Conservation (phyloP, 2,797 vertebrate species). For the Propithecus deckenii region DNA sequence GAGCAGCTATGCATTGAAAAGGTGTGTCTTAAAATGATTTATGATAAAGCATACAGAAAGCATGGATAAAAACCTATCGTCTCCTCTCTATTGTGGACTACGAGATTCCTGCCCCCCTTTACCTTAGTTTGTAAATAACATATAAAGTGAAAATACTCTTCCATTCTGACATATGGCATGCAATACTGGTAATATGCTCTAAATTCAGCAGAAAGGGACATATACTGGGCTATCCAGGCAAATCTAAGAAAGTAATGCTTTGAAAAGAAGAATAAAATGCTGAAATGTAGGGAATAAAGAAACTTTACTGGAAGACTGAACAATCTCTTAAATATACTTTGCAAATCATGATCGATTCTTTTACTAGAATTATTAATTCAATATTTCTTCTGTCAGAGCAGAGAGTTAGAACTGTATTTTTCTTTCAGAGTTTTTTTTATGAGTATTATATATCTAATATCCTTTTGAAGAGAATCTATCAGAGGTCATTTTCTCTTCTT, state of each 20-base stretch:
- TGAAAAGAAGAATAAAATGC: not conserved
- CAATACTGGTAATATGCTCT: not conserved
- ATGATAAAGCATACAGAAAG: constrained; percentile 37
- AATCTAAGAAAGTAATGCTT: not conserved
- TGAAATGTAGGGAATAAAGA: not conserved
- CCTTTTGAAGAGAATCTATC: not conserved
- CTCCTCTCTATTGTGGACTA: not conserved
- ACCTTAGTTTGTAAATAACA: not conserved
- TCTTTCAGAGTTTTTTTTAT: not conserved
- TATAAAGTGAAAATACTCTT: not conserved
- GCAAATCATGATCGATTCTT: not conserved
- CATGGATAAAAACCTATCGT: not conserved
- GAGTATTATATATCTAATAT: not conserved
- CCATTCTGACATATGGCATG: not conserved
- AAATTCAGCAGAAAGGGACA: constrained; percentile 3
- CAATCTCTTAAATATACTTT: not conserved
- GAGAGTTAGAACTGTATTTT: not conserved
- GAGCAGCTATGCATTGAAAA: not conserved
- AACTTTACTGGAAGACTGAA: not conserved
- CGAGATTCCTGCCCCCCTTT: not conserved
- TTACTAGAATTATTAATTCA: not conserved
- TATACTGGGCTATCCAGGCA: not conserved
- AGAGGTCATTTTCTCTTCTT: not conserved
- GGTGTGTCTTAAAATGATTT: constrained; percentile 52
- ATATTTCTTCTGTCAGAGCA: not conserved